phyloP scores from a whole-genome alignment of 92 coral and sea anemone genomes.

The Muricea muricata region DNA sequence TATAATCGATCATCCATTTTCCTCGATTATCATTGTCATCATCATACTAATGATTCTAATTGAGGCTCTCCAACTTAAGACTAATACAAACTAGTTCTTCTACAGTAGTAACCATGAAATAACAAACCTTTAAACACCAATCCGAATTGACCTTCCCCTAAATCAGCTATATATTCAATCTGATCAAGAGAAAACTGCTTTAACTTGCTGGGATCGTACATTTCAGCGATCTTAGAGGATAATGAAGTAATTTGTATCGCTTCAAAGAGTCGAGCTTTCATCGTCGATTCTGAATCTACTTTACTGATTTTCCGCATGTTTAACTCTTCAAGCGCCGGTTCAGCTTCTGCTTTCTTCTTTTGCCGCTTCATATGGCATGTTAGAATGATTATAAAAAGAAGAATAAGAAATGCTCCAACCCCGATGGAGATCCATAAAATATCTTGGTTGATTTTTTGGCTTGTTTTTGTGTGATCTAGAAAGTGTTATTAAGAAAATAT shows the following conservation, averaged over 20 bases:
- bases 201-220: conserved; percentile 81
- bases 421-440: conserved; percentile 42
- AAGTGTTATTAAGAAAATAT: conserved; percentile 17
- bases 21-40: no score
- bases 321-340: not conserved
- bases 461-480: conserved; percentile 7
- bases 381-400: conserved; percentile 12
- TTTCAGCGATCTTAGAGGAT: conserved; percentile 25
- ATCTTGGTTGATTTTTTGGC: not conserved
- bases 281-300: not conserved
- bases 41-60: no score
- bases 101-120: not conserved
- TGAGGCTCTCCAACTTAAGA: no score
- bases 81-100: not conserved
- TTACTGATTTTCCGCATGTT: not conserved
- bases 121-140: conserved; percentile 87
- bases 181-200: conserved; percentile 84
- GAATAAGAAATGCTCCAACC: conserved; percentile 12
- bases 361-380: not conserved
- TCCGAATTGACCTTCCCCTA: conserved; percentile 98
- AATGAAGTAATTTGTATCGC: not conserved
- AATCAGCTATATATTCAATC: conserved; percentile 86
- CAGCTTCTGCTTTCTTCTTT: not conserved
- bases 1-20: no score
- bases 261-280: not conserved